A percentile compares a stretch with the other conserved stretches of the same genome.
Conservation (phyloP, 1,140 invertebrate genomes). For the Macrotrachela quadricornifera region DNA sequence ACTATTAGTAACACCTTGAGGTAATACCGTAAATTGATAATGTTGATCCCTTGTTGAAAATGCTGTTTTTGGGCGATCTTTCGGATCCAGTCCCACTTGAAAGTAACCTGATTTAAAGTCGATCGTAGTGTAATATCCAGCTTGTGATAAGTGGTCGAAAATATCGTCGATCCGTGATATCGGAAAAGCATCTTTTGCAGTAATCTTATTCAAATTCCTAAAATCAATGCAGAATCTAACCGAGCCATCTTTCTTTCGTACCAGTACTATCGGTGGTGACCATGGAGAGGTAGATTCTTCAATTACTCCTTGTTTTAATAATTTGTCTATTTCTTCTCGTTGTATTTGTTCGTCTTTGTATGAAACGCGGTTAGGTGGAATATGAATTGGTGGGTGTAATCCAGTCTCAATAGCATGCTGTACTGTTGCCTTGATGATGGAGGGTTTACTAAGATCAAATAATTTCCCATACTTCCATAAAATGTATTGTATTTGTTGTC, state of each 20-base stretch:
- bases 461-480: too few relatives aligned
- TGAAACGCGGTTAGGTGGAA: too few relatives aligned
- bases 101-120: background rate
- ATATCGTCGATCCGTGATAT: background rate
- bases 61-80: background rate
- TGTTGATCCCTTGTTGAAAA: background rate
- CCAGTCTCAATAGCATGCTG: too few relatives aligned
- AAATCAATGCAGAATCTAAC: background rate
- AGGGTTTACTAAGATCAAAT: too few relatives aligned
- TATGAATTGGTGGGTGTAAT: too few relatives aligned
- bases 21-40: too few relatives aligned
- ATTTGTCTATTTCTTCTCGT: too few relatives aligned
- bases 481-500: too few relatives aligned
- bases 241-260: background rate
- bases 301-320: background rate
- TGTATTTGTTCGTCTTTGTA: too few relatives aligned
- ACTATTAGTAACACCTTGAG: too few relatives aligned
- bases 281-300: background rate
- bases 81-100: background rate
- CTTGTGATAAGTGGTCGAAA: too few relatives aligned
- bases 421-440: too few relatives aligned
- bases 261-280: background rate
- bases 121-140: background rate
- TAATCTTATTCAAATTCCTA: background rate
- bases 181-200: background rate